phyloP scores from a whole-genome alignment of 2,888 invertebrate genomes.

The Drosophila hawaiiensis region DNA sequence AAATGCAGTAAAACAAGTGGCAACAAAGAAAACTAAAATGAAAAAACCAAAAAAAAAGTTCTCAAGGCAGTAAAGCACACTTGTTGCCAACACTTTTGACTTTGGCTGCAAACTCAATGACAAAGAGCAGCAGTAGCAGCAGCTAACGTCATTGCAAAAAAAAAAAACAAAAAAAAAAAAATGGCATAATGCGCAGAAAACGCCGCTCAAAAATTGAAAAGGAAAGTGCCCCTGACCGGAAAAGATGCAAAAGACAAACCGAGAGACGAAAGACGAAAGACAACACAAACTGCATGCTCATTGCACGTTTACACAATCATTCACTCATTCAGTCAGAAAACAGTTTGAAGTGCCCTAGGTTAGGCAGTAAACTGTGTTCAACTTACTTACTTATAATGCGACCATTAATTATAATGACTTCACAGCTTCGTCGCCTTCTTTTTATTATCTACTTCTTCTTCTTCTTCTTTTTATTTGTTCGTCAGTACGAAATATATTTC shows the following conservation, averaged over 20 bases:
- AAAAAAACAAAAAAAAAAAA: constrained; percentile 20
- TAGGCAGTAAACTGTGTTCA: constrained; percentile 18
- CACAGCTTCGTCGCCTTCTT: constrained; percentile 37
- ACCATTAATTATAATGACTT: constrained; percentile 70
- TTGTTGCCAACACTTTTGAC: constrained; percentile 9
- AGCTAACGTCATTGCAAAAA: constrained; percentile 46
- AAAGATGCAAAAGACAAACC: constrained; percentile 28
- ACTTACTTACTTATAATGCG: constrained; percentile 7
- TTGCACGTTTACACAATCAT: constrained; percentile 55
- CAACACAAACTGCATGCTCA: constrained; percentile 65
- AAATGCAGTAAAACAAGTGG: constrained; percentile 9
- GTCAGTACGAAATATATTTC: constrained; percentile 16
- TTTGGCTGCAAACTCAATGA: constrained; percentile 52
- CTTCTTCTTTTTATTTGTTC: constrained; percentile 2
- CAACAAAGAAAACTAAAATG: neutral
- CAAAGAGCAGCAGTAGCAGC: constrained; percentile 18
- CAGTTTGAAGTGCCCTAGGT: constrained; percentile 22
- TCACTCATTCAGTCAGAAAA: constrained; percentile 25
- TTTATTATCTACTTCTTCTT: constrained; percentile 1
- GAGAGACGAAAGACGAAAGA: constrained; percentile 3
- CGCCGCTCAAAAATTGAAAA: constrained; percentile 62
- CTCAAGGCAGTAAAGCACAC: constrained; percentile 51
- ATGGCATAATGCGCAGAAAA: constrained; percentile 67
- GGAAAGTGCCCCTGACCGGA: constrained; percentile 78
- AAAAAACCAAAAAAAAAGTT: constrained; percentile 29